Evolutionary conservation across 2,113 vertebrate genomes (phyloP).

Genomic region (Oenanthe melanoleuca): DNA sequence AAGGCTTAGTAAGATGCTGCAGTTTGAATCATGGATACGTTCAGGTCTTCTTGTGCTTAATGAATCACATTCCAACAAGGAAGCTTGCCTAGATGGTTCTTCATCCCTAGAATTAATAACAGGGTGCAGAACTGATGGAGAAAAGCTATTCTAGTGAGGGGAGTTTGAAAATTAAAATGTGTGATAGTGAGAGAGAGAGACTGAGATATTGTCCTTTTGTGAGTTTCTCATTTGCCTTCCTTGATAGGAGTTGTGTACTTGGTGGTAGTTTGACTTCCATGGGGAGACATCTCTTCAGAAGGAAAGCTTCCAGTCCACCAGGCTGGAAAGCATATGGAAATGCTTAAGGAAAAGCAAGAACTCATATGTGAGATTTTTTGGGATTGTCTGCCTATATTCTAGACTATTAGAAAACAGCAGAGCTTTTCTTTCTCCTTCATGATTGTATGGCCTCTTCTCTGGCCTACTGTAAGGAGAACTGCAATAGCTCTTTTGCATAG

Average conservation of each 20-base stretch:
- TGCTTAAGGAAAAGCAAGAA: background rate
- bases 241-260: background rate
- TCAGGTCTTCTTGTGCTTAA: background rate
- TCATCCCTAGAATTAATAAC: background rate
- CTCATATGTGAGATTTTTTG: background rate
- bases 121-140: background rate
- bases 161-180: background rate
- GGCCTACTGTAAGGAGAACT: background rate
- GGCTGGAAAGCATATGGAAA: background rate
- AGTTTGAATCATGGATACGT: background rate
- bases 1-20: background rate
- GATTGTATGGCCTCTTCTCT: background rate
- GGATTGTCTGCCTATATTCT: background rate
- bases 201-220: background rate
- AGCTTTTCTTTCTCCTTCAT: background rate
- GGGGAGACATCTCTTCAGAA: background rate
- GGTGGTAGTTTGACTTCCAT: background rate
- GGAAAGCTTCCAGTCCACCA: background rate
- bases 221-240: background rate
- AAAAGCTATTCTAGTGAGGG: background rate
- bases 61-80: background rate
- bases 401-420: background rate
- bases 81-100: background rate
- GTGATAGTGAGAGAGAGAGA: background rate
- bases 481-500: background rate